These are phyloP conservation scores for Lysiphlebus fabarum DNA, from an alignment of 1,140 invertebrate genomes.

Conservation along the genomic window DNA sequence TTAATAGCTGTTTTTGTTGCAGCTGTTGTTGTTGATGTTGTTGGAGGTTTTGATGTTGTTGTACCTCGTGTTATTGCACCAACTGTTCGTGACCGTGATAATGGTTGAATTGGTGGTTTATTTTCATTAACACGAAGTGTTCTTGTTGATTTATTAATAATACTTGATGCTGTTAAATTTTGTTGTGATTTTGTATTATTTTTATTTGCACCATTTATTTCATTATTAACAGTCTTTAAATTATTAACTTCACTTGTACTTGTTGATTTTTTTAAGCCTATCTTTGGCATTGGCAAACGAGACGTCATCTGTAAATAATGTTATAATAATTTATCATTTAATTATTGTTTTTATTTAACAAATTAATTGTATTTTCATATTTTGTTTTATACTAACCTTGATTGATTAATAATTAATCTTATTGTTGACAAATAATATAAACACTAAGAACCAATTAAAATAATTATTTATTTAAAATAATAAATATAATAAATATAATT, in stretches of 20 bases:
- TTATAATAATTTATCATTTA: neutral
- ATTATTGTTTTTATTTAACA: too few species aligned
- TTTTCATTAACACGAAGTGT: constrained; percentile 34
- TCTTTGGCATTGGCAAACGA: constrained; percentile 39
- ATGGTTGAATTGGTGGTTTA: constrained; percentile 32
- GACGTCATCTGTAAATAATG: constrained; percentile 41
- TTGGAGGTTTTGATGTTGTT: neutral
- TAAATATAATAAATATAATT: too few species aligned
- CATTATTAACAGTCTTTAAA: neutral
- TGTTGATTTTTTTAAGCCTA: constrained; percentile 23
- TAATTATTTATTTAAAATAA: too few species aligned
- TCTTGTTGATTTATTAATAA: too few species aligned
- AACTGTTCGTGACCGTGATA: constrained; percentile 35
- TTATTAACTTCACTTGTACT: constrained; percentile 1
- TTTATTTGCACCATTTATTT: constrained; percentile 16
- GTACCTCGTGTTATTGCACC: constrained; percentile 29
- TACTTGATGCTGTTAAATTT: neutral
- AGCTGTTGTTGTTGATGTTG: constrained; percentile 30
- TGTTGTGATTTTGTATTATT: neutral
- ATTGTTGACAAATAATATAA: too few species aligned
- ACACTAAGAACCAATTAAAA: too few species aligned
- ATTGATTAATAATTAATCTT: too few species aligned
- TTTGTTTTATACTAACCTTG: too few species aligned
- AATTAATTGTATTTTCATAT: too few species aligned
- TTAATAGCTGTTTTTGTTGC: constrained; percentile 18